phyloP scores from a whole-genome alignment of 2,797 vertebrate species.

The Botia kubotai region DNA sequence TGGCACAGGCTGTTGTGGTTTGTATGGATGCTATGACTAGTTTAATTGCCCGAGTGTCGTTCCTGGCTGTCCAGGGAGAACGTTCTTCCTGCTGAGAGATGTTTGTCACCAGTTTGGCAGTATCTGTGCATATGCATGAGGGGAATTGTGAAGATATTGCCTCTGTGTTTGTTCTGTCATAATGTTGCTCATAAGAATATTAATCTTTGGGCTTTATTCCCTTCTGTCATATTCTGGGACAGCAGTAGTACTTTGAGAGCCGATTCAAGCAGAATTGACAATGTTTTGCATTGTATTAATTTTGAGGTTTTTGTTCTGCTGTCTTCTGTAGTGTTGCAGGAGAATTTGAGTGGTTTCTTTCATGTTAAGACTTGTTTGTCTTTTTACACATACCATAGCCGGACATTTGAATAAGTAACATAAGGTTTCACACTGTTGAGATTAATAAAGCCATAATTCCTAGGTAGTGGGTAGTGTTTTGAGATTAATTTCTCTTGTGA shows the following conservation, averaged over 20 bases:
- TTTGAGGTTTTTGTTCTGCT: conserved; percentile 17
- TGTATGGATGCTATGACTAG: conserved; percentile 45
- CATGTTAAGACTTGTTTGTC: not conserved
- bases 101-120: conserved; percentile 46
- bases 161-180: conserved; percentile 33
- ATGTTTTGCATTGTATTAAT: conserved; percentile 1
- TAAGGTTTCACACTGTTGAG: not conserved
- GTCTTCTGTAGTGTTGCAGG: conserved; percentile 1
- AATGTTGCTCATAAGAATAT: conserved; percentile 42
- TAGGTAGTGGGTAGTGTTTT: not conserved
- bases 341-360: not conserved
- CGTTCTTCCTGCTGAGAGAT: conserved; percentile 41
- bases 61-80: conserved; percentile 7
- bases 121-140: conserved; percentile 50
- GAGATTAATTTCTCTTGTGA: not conserved
- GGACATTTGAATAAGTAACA: not conserved
- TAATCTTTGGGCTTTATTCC: conserved; percentile 44
- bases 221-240: not conserved
- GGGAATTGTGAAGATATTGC: conserved; percentile 24
- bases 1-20: conserved; percentile 19
- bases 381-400: no score
- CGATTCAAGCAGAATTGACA: conserved; percentile 1
- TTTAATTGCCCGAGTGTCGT: conserved; percentile 47
- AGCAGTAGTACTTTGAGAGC: conserved; percentile 20
- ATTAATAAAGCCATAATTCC: not conserved